Conservation (phyloP, 1,140 invertebrate genomes). For the Drosophila kanapiae region DNA sequence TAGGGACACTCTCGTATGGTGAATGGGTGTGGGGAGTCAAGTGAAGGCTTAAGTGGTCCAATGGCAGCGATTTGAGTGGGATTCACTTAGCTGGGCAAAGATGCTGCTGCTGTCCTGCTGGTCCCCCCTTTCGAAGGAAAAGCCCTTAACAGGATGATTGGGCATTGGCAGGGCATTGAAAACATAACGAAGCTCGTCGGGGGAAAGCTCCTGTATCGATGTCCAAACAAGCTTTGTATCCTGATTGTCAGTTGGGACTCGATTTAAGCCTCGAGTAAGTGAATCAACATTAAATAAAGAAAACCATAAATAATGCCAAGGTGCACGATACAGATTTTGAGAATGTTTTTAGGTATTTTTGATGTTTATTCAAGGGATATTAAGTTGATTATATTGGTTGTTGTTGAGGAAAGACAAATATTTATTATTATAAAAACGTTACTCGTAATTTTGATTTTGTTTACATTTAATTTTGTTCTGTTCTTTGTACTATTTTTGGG, state of each 20-base stretch:
- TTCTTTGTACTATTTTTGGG: too few species aligned
- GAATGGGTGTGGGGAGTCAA: slow-evolving; percentile 14
- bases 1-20: slow-evolving; percentile 11
- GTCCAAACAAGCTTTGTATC: slow-evolving; percentile 22
- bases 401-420: background rate
- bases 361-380: rapidly evolving
- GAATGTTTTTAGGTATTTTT: background rate
- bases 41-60: slow-evolving; percentile 44
- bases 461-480: too few species aligned
- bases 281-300: slow-evolving; percentile 4
- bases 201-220: slow-evolving; percentile 32
- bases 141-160: slow-evolving; percentile 29
- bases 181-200: slow-evolving; percentile 14
- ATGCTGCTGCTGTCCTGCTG: background rate
- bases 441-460: too few species aligned
- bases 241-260: slow-evolving; percentile 4
- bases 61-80: slow-evolving; percentile 32
- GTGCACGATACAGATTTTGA: background rate
- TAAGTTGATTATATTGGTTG: background rate
- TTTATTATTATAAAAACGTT: too few species aligned
- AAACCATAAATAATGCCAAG: background rate
- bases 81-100: slow-evolving; percentile 7
- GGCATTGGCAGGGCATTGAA: slow-evolving; percentile 4
- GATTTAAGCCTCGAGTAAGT: background rate
- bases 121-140: background rate